Evolutionary conservation across 1,140 invertebrate species (phyloP).

Genomic region (Saccostrea echinata): DNA sequence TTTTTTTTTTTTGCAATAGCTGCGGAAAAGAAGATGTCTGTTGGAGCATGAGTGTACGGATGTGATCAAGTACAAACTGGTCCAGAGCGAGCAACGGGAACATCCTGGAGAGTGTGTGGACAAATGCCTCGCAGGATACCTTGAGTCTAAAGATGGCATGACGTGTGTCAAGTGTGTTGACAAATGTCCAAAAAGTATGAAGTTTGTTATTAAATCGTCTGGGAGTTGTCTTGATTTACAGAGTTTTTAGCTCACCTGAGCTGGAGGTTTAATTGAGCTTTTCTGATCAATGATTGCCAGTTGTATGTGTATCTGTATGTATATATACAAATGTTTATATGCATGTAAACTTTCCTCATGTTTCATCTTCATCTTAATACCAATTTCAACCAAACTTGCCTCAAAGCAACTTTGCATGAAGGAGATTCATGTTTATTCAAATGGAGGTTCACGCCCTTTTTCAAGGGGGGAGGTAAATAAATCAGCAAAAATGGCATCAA

Average conservation of each 20-base stretch:
- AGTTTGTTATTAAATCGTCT: neutral
- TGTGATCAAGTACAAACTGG: constrained; percentile 10
- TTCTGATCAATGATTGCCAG: no score
- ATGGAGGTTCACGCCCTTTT: no score
- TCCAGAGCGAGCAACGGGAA: constrained; percentile 14
- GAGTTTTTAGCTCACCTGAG: neutral
- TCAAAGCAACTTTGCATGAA: no score
- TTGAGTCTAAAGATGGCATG: neutral
- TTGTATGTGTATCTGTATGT: no score
- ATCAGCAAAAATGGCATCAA: no score
- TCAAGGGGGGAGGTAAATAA: no score
- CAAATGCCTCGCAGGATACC: constrained; percentile 44
- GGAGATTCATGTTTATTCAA: no score
- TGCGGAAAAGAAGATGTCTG: constrained; percentile 47
- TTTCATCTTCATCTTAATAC: no score
- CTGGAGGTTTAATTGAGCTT: neutral
- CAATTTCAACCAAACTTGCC: no score
- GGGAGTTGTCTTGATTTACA: no score
- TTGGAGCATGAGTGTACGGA: constrained; percentile 17
- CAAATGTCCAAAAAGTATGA: constrained; percentile 54
- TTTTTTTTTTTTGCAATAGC: neutral
- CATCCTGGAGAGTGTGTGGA: constrained; percentile 45
- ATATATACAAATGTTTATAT: no score
- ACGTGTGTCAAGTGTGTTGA: constrained; percentile 52
- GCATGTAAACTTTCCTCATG: no score